Evolutionary conservation across 2,888 invertebrate species (phyloP).

Genomic region (Stomorhina lunata): DNA sequence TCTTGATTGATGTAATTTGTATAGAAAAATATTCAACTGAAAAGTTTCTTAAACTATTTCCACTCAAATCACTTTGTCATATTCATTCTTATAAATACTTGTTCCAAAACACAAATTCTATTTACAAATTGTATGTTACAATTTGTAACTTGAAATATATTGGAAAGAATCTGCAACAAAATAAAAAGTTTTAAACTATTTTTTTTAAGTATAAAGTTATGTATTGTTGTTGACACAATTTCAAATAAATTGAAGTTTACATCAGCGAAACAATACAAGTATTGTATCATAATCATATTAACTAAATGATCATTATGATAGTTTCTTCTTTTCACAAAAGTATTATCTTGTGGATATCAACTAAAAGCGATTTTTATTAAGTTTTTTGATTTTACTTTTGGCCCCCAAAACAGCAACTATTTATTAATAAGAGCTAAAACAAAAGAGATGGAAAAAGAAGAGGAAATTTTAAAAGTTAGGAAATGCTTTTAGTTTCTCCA

Average conservation of each 20-base stretch:
- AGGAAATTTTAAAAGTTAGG: neutral
- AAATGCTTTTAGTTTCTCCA: neutral
- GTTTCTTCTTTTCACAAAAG: neutral
- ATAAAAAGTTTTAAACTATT: slow-evolving; percentile 25
- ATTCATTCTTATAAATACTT: too few relatives aligned
- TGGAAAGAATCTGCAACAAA: neutral
- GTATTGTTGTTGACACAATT: slow-evolving; percentile 40
- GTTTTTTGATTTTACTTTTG: neutral
- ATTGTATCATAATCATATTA: slow-evolving; percentile 45
- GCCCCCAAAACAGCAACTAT: neutral
- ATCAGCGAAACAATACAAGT: neutral
- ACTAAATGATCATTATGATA: slow-evolving; percentile 23
- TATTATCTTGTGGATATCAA: neutral
- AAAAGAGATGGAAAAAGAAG: neutral
- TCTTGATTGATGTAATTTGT: too few relatives aligned
- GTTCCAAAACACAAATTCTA: neutral
- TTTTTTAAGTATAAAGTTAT: slow-evolving; percentile 33
- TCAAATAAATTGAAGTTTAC: slow-evolving; percentile 27
- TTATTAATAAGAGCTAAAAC: neutral
- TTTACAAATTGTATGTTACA: too few relatives aligned
- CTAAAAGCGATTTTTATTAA: neutral
- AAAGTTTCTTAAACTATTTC: too few relatives aligned
- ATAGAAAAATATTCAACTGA: too few relatives aligned
- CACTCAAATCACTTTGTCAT: too few relatives aligned
- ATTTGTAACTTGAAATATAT: neutral